A percentile compares a stretch with the other conserved stretches of the same genome.
phyloP scores from a whole-genome alignment of 1,140 invertebrate species.

The Vanessa tameamea region DNA sequence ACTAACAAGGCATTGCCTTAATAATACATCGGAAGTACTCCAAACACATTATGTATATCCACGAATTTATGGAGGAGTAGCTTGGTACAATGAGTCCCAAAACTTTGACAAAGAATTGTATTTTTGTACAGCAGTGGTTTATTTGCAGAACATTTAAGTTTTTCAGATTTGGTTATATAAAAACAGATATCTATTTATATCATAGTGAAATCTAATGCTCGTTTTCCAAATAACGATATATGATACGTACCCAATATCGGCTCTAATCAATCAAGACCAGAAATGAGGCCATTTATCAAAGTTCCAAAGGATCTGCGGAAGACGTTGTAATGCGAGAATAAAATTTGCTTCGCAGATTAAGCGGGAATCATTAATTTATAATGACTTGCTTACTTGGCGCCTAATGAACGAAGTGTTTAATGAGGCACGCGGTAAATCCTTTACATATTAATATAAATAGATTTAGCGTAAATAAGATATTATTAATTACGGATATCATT shows the following conservation, averaged over 20 bases:
- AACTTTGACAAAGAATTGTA: too few relatives aligned
- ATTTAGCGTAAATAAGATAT: slow-evolving; percentile 2
- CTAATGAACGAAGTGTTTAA: slow-evolving; percentile 11
- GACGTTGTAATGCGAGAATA: slow-evolving; percentile 23
- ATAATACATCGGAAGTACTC: too few relatives aligned
- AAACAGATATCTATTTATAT: too few relatives aligned
- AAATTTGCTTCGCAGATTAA: slow-evolving; percentile 19
- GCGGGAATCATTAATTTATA: slow-evolving; percentile 25
- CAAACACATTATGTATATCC: too few relatives aligned
- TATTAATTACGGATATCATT: slow-evolving; percentile 1
- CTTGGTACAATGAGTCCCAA: too few relatives aligned
- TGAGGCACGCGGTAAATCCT: slow-evolving; percentile 4
- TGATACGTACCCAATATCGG: slow-evolving; percentile 14
- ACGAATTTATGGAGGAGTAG: too few relatives aligned
- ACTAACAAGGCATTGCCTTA: too few relatives aligned
- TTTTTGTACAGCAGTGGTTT: too few relatives aligned
- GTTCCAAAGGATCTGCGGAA: slow-evolving; percentile 3
- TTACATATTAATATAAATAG: slow-evolving; percentile 8
- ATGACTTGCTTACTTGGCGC: slow-evolving; percentile 13
- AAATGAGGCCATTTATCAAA: slow-evolving; percentile 29
- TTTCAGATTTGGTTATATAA: too few relatives aligned
- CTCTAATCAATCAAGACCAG: slow-evolving; percentile 23
- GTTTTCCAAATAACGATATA: not conserved
- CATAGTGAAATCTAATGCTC: not conserved
- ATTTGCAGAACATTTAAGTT: too few relatives aligned